Percentiles rank a stretch among this genome's conserved stretches.
Evolutionary conservation across 2,113 vertebrate genomes (phyloP).

Genomic region (Struthidea cinerea): DNA sequence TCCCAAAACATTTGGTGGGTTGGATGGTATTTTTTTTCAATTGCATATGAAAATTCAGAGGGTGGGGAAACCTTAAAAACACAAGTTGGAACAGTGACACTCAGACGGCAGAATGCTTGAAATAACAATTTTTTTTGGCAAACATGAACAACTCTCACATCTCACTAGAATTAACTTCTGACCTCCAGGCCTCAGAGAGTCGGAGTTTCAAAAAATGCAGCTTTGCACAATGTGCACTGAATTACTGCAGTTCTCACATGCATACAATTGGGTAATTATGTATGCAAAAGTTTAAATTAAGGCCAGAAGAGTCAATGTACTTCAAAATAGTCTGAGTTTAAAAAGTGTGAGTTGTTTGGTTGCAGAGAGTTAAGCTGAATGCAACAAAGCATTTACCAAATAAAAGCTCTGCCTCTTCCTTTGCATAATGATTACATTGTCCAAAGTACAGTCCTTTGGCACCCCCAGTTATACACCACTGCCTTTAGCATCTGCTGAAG

Average conservation of each 20-base stretch:
- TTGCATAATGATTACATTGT: not conserved
- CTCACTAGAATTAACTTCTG: conserved; percentile 43
- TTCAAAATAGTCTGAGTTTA: not conserved
- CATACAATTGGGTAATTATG: not conserved
- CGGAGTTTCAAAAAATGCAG: not conserved
- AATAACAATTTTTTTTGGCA: conserved; percentile 31
- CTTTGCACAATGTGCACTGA: not conserved
- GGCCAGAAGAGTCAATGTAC: not conserved
- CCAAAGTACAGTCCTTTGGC: not conserved
- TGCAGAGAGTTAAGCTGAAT: not conserved
- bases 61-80: not conserved
- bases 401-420: not conserved
- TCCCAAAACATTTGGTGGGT: not conserved
- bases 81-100: not conserved
- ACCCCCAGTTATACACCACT: not conserved
- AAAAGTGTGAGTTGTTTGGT: not conserved
- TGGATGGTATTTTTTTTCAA: not conserved
- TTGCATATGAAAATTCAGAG: not conserved
- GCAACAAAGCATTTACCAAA: not conserved
- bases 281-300: conserved; percentile 6
- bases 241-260: not conserved
- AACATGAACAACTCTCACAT: not conserved
- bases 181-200: conserved; percentile 13
- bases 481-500: not conserved
- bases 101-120: conserved; percentile 25